A percentile compares a stretch with the other conserved stretches of the same genome.
Evolutionary conservation across 1,140 invertebrate genomes (phyloP).

Genomic region (Drosophila pectinifera): DNA sequence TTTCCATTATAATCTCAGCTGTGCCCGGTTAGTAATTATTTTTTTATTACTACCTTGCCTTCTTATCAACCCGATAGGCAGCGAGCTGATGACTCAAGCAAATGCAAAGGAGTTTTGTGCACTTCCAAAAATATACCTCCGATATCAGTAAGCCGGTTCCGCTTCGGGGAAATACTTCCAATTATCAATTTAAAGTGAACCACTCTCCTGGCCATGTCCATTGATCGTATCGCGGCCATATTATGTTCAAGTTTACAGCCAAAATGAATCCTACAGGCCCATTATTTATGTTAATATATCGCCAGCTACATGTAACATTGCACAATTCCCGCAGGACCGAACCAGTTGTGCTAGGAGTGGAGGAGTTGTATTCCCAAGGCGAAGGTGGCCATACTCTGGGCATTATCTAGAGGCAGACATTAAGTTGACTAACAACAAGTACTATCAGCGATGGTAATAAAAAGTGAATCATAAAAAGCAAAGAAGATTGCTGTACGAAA

Average conservation of each 20-base stretch:
- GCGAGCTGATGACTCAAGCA: constrained; percentile 5
- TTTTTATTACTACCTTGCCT: constrained; percentile 4
- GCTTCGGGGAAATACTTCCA: background rate
- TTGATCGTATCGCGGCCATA: constrained; percentile 36
- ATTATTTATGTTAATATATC: constrained; percentile 41
- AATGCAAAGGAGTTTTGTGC: constrained; percentile 9
- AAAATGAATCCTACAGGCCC: constrained; percentile 20
- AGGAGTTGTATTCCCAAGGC: background rate
- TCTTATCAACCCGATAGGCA: constrained; percentile 35
- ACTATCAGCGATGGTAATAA: constrained; percentile 2
- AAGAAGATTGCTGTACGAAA: background rate
- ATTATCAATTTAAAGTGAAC: constrained; percentile 31
- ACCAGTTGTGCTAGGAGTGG: constrained; percentile 19
- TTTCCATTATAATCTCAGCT: constrained; percentile 19
- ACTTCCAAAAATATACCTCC: constrained; percentile 25
- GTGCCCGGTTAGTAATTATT: constrained; percentile 29
- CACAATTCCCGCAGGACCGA: constrained; percentile 39
- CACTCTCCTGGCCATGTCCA: constrained; percentile 29
- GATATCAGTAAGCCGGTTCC: background rate
- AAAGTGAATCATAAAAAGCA: constrained; percentile 1
- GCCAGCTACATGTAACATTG: constrained; percentile 1
- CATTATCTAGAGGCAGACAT: background rate
- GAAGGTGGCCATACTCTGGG: constrained; percentile 14
- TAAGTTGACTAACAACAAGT: background rate
- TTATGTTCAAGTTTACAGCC: constrained; percentile 33